Conservation (phyloP, 1,140 invertebrate genomes). For the Anthonomus grandis region DNA sequence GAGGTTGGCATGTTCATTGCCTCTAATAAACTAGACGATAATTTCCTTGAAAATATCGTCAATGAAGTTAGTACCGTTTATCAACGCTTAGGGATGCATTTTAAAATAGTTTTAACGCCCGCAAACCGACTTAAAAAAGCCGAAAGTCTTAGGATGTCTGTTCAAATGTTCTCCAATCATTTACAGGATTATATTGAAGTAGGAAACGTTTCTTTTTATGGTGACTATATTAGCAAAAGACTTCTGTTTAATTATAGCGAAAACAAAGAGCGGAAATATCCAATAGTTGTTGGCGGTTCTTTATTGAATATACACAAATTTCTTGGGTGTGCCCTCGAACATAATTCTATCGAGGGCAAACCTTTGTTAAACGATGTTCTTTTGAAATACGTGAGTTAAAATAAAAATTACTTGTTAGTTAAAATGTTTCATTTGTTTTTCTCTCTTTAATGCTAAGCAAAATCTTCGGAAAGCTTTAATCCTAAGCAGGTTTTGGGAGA, state of each 20-base stretch:
- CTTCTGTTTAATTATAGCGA: conserved; percentile 59
- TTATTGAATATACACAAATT: conserved; percentile 62
- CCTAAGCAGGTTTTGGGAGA: too few species aligned
- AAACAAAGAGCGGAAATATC: conserved; percentile 52
- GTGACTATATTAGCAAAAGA: conserved; percentile 65
- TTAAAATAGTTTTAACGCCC: conserved; percentile 55
- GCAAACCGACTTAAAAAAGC: conserved; percentile 55
- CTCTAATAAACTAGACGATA: conserved; percentile 47
- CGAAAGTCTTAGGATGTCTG: conserved; percentile 59
- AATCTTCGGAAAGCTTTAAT: too few species aligned
- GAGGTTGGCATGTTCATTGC: conserved; percentile 57
- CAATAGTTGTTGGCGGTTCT: conserved; percentile 60
- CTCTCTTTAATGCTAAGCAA: too few species aligned
- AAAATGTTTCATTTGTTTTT: too few species aligned
- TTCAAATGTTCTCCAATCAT: conserved; percentile 65
- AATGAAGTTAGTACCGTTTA: conserved; percentile 54
- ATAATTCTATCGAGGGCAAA: conserved; percentile 44
- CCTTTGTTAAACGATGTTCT: conserved; percentile 30
- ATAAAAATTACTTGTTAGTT: too few species aligned
- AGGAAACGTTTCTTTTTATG: conserved; percentile 60
- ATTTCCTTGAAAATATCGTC: conserved; percentile 50
- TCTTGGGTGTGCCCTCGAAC: conserved; percentile 62
- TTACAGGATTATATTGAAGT: conserved; percentile 60
- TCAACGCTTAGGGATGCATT: conserved; percentile 58
- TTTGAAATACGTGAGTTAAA: conserved; percentile 16